Conservation (phyloP, 2,797 vertebrate species). For the Argentina silus region DNA sequence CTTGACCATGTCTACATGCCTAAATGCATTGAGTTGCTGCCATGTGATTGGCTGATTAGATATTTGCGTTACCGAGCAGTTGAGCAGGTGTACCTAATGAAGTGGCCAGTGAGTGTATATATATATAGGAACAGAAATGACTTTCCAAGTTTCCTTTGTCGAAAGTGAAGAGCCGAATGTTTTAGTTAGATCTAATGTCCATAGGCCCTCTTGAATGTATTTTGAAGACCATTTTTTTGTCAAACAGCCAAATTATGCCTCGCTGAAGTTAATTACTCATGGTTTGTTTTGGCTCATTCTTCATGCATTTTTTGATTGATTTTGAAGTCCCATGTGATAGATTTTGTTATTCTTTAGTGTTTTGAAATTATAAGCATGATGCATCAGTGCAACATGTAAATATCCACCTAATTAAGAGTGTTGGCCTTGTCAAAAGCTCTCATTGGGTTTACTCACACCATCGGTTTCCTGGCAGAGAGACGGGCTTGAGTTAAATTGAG, state of each 20-base stretch:
- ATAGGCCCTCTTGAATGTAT: not conserved
- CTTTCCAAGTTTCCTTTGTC: not conserved
- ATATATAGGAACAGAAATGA: not conserved
- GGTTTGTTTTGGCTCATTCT: conserved; percentile 49
- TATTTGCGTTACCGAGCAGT: no score
- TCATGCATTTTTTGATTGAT: conserved; percentile 29
- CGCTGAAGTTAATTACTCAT: conserved; percentile 37
- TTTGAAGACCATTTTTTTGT: no score
- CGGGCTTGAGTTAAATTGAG: not conserved
- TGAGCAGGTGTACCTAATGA: no score
- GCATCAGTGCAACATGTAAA: conserved; percentile 6
- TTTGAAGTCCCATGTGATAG: conserved; percentile 10
- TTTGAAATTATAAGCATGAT: conserved; percentile 1
- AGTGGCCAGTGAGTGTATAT: no score
- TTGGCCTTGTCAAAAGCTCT: not conserved
- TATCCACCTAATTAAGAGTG: not conserved
- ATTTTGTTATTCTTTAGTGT: not conserved
- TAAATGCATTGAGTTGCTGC: no score
- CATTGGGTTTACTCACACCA: not conserved
- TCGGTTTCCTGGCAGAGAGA: conserved; percentile 1
- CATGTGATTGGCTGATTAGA: no score
- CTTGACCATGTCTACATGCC: no score
- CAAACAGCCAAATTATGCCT: no score
- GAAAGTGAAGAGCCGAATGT: not conserved
- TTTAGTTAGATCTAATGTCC: not conserved